These are phyloP conservation scores for Cerceris rybyensis DNA, from an alignment of 2,888 invertebrate genomes.

Conservation along the genomic window DNA sequence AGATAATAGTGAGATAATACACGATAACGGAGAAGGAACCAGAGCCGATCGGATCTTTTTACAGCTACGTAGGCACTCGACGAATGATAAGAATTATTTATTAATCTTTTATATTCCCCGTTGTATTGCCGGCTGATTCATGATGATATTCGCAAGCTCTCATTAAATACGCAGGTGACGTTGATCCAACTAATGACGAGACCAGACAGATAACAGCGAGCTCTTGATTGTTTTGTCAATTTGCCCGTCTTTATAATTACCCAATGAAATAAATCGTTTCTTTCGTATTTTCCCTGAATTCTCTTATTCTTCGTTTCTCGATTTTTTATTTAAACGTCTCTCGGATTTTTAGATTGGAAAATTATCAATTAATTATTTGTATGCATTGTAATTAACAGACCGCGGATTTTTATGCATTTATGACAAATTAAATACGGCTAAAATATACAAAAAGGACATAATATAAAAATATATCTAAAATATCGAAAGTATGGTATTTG, in stretches of 20 bases:
- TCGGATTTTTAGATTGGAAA: background rate
- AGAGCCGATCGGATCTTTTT: constrained; percentile 47
- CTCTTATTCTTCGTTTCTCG: background rate
- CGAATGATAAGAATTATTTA: constrained; percentile 24
- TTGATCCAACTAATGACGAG: constrained; percentile 17
- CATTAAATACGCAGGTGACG: constrained; percentile 15
- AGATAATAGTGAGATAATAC: constrained; percentile 67
- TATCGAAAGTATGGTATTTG: too few species aligned
- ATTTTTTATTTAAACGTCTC: background rate
- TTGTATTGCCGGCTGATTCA: constrained; percentile 31
- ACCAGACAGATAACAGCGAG: constrained; percentile 7
- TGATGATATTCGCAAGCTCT: constrained; percentile 4
- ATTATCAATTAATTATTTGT: too few species aligned
- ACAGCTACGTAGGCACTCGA: constrained; percentile 28
- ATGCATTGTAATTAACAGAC: too few species aligned
- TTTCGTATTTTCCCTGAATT: background rate
- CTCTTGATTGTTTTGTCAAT: background rate
- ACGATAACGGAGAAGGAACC: constrained; percentile 51
- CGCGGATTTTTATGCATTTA: too few species aligned
- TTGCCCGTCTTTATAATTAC: background rate
- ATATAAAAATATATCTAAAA: too few species aligned
- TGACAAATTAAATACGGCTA: too few species aligned
- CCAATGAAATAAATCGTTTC: background rate
- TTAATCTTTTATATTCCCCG: constrained; percentile 34
- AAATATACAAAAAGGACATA: too few species aligned